Conservation (phyloP, 2,797 vertebrate genomes). For the Pteronotus mesoamericanus region DNA sequence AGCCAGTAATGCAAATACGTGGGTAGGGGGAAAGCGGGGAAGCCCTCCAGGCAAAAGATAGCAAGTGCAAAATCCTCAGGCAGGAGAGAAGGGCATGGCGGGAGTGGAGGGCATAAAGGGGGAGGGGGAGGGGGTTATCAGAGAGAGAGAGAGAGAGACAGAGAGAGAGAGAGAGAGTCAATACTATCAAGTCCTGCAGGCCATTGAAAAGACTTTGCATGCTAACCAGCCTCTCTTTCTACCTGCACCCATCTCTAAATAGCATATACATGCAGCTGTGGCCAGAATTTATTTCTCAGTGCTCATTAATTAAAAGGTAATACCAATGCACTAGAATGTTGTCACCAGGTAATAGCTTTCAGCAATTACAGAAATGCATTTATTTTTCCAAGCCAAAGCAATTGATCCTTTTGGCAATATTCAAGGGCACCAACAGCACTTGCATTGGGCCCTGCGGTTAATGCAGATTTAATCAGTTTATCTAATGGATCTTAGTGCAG, state of each 20-base stretch:
- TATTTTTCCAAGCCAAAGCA: slow-evolving; percentile 53
- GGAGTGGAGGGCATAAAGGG: background rate
- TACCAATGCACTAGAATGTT: rapidly evolving
- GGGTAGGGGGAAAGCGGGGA: background rate
- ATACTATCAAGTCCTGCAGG: rapidly evolving
- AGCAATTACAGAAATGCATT: background rate
- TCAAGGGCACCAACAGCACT: slow-evolving; percentile 20
- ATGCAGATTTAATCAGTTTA: slow-evolving; percentile 18
- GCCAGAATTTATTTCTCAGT: slow-evolving; percentile 4
- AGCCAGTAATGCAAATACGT: background rate
- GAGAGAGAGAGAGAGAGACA: background rate
- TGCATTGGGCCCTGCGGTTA: background rate
- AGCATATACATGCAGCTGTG: background rate
- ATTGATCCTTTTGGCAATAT: slow-evolving; percentile 18
- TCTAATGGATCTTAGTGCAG: background rate
- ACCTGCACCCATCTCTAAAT: background rate
- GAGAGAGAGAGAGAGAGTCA: too few species aligned
- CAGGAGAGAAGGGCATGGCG: background rate
- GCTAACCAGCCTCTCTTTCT: background rate
- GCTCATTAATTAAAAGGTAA: slow-evolving; percentile 40
- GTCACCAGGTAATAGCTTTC: background rate
- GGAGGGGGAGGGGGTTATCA: background rate
- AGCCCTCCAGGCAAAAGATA: background rate
- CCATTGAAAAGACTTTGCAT: background rate
- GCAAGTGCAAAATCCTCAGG: background rate